Conservation (phyloP, 2,888 invertebrate genomes). For the Abscondita cerata region DNA sequence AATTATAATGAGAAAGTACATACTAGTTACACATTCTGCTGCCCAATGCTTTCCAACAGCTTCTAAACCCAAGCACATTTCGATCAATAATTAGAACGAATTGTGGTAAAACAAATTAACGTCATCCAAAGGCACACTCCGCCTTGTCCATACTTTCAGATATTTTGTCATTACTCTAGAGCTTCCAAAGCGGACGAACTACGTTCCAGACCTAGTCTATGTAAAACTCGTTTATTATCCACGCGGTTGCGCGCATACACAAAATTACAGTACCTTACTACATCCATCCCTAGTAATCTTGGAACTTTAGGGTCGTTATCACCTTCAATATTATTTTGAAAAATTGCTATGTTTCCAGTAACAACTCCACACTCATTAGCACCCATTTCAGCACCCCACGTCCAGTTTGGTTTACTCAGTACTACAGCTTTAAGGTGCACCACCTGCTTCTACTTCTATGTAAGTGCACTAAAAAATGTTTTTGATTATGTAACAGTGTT, state of each 20-base stretch:
- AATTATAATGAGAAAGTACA: slow-evolving; percentile 35
- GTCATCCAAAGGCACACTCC: slow-evolving; percentile 69
- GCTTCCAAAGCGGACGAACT: slow-evolving; percentile 69
- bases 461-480: slow-evolving; percentile 69
- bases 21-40: slow-evolving; percentile 71
- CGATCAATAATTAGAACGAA: slow-evolving; percentile 78
- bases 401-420: slow-evolving; percentile 80
- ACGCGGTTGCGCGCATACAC: too few relatives aligned
- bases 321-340: slow-evolving; percentile 68
- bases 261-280: slow-evolving; percentile 73
- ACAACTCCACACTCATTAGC: slow-evolving; percentile 81
- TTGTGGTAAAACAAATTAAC: slow-evolving; percentile 71
- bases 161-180: slow-evolving; percentile 70
- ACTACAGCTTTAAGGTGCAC: slow-evolving; percentile 71
- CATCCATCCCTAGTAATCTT: slow-evolving; percentile 76
- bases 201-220: slow-evolving; percentile 74
- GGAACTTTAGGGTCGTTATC: slow-evolving; percentile 66
- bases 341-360: slow-evolving; percentile 77
- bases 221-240: too few relatives aligned
- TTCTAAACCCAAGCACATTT: slow-evolving; percentile 76
- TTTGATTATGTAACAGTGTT: not conserved
- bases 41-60: slow-evolving; percentile 81
- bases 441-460: slow-evolving; percentile 66
- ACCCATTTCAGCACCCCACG: slow-evolving; percentile 90
- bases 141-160: slow-evolving; percentile 72